Base-by-base conservation (phyloP, 1,140 invertebrate species). In the Drosophila prosaltans region DNA sequence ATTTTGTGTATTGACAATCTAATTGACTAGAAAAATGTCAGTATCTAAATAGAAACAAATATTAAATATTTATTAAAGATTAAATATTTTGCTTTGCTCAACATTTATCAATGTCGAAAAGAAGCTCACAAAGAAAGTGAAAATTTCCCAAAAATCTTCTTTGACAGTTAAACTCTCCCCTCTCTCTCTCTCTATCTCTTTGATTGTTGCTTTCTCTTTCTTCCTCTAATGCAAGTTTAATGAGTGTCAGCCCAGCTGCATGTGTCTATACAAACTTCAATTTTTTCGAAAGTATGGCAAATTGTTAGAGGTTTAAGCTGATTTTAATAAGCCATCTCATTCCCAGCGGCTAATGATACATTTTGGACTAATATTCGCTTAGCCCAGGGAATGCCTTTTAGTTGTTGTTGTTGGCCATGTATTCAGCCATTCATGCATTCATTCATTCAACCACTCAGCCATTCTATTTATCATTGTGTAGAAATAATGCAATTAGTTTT, bases 11-110 rank as follows among this genome's bases (percentile, higher is more conserved):
- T 2, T 83, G 80, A 88, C 84, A 89, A 78, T 61, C 73, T 76
- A 89, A 89, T 89, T 89, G 85, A 78, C 71, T 85, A 65, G 84
- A 84, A 88, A 89, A 88, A 51, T 36, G 32, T 36, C 28, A 30
- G 28, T 16, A 16, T 16, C 16, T 16, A 16, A 16, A 16, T 16
- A 16, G 16, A 16, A 16, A 16, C 16, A 16, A 16, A 16, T 16
- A 16, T 16, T 30, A 30, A 30, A 30, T 30, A 30, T 30, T 30
- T 30, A 36, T 36, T 6, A 4, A 36, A 36, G 3, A 4, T 36
- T 36, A 36, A 36, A 36, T 2, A 36, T 36, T 36, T 36, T 7
- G 4, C 32, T 36, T 10, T 24, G 21, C 1, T 51, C 24, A 26
- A 78, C 80, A 89, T 88, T 89, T 78, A 72, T 88, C 83, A 88